Evolutionary conservation across 2,888 invertebrate genomes (phyloP), one percentile per base, ranked within the genome.

Genomic region (Urechis unicinctus): DNA sequence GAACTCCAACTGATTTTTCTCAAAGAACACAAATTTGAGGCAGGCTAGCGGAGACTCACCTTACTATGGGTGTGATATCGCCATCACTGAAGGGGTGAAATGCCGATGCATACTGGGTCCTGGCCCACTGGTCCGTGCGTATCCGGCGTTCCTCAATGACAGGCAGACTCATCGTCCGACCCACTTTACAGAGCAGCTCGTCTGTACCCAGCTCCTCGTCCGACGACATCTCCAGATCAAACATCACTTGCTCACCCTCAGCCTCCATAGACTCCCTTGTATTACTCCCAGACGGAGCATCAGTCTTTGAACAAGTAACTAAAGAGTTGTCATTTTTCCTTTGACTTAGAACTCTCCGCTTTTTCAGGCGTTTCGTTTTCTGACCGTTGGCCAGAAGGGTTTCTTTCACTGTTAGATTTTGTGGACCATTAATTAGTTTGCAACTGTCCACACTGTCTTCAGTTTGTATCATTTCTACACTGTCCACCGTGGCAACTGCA

Each of bases 21-120:
- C n/a, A n/a, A n/a, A n/a, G n/a, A n/a, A n/a, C n/a, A n/a, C n/a
- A n/a, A n/a, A n/a, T n/a, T n/a, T n/a, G n/a, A n/a, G n/a, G n/a
- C n/a, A n/a, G n/a, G n/a, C n/a, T n/a, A n/a, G n/a, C n/a, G n/a
- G n/a, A n/a, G n/a, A n/a, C n/a, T 73, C 72, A 85, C 82, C 85
- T 86, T 47, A 83, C 75, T 22, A 82, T 79, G 1, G 84, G 84
- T n/a, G 87, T 87, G 50, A 90, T 81, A 81, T 95, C 94, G 0
- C 90, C 89, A 73, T 95, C 95, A 73, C 94, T 94, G 80, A 90
- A 94, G 81, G 93, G 93, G 74, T 92, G 88, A 46, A 50, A 55
- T 41, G 61, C 59, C 6, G 65, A 59, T 2, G 62, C 61, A 25
- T 56, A 62, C 44, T 64, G 63, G 9, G 61, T 61, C 43, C 55